Evolutionary conservation across 2,797 vertebrate genomes (phyloP), one percentile per base, ranked within the genome.

Genomic region (Lagorchestes hirsutus): DNA sequence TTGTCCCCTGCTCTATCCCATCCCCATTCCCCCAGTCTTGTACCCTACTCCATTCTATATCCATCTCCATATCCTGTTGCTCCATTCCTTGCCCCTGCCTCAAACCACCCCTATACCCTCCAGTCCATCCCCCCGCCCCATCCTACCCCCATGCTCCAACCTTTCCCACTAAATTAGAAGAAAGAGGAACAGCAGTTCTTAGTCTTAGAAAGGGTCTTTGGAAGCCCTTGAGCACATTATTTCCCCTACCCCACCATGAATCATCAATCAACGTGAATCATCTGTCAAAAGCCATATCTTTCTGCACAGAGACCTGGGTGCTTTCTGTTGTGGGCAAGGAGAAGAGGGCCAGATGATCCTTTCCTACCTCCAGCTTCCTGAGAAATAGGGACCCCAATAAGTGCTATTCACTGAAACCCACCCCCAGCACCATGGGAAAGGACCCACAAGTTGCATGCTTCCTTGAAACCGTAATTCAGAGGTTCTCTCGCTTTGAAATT

Each of bases 21-120:
- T 24, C 6, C 34, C 57, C 11, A 4, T 18, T 1, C 0, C 0
- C 29, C 29, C 52, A 52, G 0, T 52, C 52, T 52, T 52, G 52
- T 52, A 52, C 52, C 52, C 52, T 52, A 52, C 52, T 90, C 91
- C 50, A 14, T 14, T 95, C 90, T 59, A 28, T 0, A 52, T 6
- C 52, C 52, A 52, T 52, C 52, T 52, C 52, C 52, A 52, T 52
- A 52, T 6, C 52, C 50, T 6, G 5, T 6, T 52, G 52, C 52
- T 52, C 52, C 52, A 52, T 52, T 52, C 52, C 52, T 52, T 52
- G 6, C 6, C 52, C 52, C 52, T 52, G 52, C 52, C 52, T 52
- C 52, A 52, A 52, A 52, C 52, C 52, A 52, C 6, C 5, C 52
- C 52, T 6, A 46, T 46, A 46, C 46, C 46, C 46, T 46, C 46